These are phyloP conservation scores for Athene cunicularia DNA, from an alignment of 2,113 vertebrate genomes.

Conservation along the genomic window DNA sequence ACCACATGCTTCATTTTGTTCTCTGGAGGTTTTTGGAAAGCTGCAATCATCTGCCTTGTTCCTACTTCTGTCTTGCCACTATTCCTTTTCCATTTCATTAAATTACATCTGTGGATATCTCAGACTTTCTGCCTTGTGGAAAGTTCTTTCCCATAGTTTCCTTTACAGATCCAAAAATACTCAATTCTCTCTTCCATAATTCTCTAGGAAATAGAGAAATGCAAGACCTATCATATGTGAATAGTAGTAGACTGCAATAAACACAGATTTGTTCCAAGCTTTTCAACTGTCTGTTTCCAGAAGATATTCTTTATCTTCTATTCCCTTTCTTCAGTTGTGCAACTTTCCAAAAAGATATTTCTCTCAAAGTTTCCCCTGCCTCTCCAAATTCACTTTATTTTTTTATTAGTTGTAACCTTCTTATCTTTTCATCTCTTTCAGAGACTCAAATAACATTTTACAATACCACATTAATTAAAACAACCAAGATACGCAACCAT, in stretches of 20 bases:
- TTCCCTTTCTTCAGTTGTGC: background rate
- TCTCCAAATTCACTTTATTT: background rate
- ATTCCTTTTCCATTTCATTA: background rate
- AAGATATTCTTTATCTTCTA: background rate
- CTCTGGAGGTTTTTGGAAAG: conserved; percentile 8
- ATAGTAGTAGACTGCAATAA: background rate
- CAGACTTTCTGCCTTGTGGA: background rate
- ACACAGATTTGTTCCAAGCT: background rate
- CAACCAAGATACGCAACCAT: background rate
- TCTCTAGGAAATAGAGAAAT: background rate
- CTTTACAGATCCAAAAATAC: background rate
- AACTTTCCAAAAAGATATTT: background rate
- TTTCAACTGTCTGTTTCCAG: background rate
- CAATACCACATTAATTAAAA: background rate
- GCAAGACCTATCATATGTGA: background rate
- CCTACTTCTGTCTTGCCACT: background rate
- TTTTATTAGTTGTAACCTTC: background rate
- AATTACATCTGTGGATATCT: background rate
- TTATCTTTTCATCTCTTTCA: background rate
- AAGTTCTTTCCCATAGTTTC: background rate
- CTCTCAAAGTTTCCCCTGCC: background rate
- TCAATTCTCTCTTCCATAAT: background rate
- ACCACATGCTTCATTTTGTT: background rate
- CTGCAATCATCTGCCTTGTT: background rate
- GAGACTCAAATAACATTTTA: background rate